Evolutionary conservation across 2,888 invertebrate genomes (phyloP).

Genomic region (Dichetophora obliterata): DNA sequence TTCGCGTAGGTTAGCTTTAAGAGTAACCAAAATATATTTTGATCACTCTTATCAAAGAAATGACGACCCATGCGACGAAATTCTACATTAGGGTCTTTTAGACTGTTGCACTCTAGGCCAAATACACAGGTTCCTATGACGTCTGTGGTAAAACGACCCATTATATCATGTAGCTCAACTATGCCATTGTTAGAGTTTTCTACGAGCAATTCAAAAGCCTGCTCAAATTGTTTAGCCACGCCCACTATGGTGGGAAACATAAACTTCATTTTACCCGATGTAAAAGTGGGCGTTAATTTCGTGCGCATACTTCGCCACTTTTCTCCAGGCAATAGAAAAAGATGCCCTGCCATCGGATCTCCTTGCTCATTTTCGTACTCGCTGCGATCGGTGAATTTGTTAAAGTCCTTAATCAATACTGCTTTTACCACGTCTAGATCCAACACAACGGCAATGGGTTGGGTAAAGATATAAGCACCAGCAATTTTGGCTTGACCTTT

Average conservation of each 20-base stretch:
- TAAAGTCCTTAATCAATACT: conserved; percentile 67
- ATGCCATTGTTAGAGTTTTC: conserved; percentile 5
- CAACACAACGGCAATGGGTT: conserved; percentile 55
- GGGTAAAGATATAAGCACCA: conserved; percentile 57
- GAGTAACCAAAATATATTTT: conserved; percentile 49
- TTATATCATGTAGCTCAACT: conserved; percentile 68
- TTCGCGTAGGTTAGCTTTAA: conserved; percentile 50
- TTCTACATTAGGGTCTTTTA: conserved; percentile 64
- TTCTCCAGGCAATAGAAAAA: conserved; percentile 63
- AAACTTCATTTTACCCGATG: conserved; percentile 71
- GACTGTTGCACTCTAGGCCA: conserved; percentile 69
- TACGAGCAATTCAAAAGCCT: conserved; percentile 43
- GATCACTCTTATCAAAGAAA: conserved; percentile 48
- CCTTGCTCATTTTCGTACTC: conserved; percentile 52
- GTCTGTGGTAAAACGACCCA: conserved; percentile 70
- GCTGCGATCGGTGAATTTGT: conserved; percentile 64
- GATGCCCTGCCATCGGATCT: conserved; percentile 63
- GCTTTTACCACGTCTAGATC: conserved; percentile 64
- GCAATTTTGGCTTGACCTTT: conserved; percentile 54
- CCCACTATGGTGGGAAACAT: conserved; percentile 67
- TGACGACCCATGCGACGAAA: conserved; percentile 59
- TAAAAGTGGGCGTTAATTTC: conserved; percentile 71
- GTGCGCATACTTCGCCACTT: conserved; percentile 70
- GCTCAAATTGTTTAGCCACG: conserved; percentile 56
- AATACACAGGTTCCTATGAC: conserved; percentile 71